phyloP scores from a whole-genome alignment of 2,888 invertebrate species.

The Callosobruchus maculatus region DNA sequence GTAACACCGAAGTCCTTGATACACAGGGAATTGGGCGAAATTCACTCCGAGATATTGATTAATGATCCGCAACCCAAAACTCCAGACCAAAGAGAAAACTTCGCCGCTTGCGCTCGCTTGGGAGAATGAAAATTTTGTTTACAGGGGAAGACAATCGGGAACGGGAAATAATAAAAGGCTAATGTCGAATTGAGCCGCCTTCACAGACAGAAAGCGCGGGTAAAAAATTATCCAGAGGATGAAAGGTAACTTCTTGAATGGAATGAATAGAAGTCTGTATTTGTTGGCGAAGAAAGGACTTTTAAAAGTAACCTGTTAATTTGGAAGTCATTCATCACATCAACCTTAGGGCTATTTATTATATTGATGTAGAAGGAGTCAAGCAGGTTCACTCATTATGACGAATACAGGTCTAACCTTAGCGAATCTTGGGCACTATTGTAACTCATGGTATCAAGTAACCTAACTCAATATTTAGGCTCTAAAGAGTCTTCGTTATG shows the following conservation, averaged over 20 bases:
- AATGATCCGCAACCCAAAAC: not conserved
- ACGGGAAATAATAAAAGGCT: not conserved
- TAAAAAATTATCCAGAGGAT: not conserved
- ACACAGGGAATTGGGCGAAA: not conserved
- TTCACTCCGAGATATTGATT: not conserved
- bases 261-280: not conserved
- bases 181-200: not conserved
- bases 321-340: no score
- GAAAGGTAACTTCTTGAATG: not conserved
- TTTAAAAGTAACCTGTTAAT: not conserved
- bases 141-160: not conserved
- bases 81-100: not conserved
- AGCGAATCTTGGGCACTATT: no score
- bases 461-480: no score
- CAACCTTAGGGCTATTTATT: no score
- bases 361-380: no score
- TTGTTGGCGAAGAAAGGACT: not conserved
- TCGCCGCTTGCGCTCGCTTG: not conserved
- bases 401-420: no score
- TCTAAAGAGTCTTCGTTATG: no score
- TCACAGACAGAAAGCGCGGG: not conserved
- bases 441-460: no score
- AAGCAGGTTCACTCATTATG: no score
- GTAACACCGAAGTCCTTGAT: not conserved
- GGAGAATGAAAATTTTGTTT: not conserved